Evolutionary conservation across 1,140 invertebrate genomes (phyloP).

Genomic region (Drosophila kohkoa): DNA sequence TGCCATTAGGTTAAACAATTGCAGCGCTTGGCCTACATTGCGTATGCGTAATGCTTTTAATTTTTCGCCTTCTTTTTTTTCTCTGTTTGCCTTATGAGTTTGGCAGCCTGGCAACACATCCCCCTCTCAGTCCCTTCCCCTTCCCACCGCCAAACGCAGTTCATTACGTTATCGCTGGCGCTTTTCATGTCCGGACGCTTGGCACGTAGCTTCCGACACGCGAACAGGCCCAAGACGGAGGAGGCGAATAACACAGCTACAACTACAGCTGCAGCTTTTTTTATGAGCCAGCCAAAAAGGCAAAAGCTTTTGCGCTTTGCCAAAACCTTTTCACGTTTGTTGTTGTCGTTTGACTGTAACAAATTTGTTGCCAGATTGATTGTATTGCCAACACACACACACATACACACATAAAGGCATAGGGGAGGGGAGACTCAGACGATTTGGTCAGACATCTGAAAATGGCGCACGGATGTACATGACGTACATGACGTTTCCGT

Average conservation of each 20-base stretch:
- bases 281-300: constrained; percentile 52
- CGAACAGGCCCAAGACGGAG: constrained; percentile 27
- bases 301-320: constrained; percentile 57
- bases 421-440: not conserved
- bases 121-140: not conserved
- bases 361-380: constrained; percentile 80
- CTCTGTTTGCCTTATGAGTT: constrained; percentile 62
- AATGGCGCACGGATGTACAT: constrained; percentile 71
- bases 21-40: constrained; percentile 71
- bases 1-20: constrained; percentile 79
- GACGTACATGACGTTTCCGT: constrained; percentile 76
- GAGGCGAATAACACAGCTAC: constrained; percentile 36
- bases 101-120: constrained; percentile 19
- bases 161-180: constrained; percentile 79
- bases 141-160: constrained; percentile 32
- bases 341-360: constrained; percentile 50
- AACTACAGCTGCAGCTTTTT: constrained; percentile 34
- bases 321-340: constrained; percentile 50
- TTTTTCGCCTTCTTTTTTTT: constrained; percentile 17
- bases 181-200: constrained; percentile 71
- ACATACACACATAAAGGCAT: constrained; percentile 23
- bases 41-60: constrained; percentile 79
- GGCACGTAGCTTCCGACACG: constrained; percentile 80
- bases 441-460: constrained; percentile 53
- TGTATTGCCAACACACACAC: constrained; percentile 62